phyloP scores from a whole-genome alignment of 2,113 vertebrate genomes.

The Haemorhous mexicanus region DNA sequence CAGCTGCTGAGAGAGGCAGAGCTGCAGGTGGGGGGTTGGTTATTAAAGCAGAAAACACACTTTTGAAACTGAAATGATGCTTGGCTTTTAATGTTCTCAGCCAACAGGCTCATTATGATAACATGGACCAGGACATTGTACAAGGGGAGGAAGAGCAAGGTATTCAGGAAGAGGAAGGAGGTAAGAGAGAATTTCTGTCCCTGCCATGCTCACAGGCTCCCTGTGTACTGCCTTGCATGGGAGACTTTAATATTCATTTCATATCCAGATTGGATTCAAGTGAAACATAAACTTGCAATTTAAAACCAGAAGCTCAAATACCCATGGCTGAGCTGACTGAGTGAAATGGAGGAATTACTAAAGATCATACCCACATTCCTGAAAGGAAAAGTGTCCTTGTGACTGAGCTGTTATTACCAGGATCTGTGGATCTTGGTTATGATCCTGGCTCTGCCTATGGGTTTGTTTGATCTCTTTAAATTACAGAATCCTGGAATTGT shows the following conservation, averaged over 20 bases:
- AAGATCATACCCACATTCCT: background rate
- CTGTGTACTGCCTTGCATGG: background rate
- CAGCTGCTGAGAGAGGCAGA: background rate
- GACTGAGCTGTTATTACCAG: background rate
- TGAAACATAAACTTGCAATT: background rate
- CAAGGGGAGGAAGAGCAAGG: conserved; percentile 80
- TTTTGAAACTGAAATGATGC: background rate
- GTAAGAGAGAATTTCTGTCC: conserved; percentile 31
- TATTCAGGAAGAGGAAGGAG: conserved; percentile 81
- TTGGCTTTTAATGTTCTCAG: conserved; percentile 68
- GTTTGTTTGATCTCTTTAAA: background rate
- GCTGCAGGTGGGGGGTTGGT: background rate
- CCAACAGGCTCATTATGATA: conserved; percentile 80
- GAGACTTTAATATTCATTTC: background rate
- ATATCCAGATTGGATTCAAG: background rate
- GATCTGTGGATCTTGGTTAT: background rate
- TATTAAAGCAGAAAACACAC: background rate
- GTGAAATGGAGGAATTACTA: background rate
- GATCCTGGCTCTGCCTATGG: background rate
- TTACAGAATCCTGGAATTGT: background rate
- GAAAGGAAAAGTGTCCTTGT: background rate
- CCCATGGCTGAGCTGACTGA: background rate
- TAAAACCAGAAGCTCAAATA: background rate
- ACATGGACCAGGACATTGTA: conserved; percentile 83
- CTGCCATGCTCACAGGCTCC: background rate